These are phyloP conservation scores for Climacteris rufus DNA, from an alignment of 2,113 vertebrate genomes.

Conservation along the genomic window DNA sequence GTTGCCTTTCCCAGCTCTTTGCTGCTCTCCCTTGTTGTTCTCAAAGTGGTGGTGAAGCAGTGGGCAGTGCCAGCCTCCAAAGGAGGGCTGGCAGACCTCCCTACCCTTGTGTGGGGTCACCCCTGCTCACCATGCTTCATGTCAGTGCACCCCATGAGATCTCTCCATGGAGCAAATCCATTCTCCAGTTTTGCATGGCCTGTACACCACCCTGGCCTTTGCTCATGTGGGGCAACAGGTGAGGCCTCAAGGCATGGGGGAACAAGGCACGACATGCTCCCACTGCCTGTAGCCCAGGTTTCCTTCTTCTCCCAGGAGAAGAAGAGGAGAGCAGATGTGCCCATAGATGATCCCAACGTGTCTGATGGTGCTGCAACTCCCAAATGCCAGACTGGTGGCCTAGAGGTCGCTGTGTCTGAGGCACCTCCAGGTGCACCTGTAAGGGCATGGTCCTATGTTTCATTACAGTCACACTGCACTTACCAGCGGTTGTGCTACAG, in stretches of 20 bases:
- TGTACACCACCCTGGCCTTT: not conserved
- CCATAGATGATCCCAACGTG: not conserved
- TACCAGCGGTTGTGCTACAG: not conserved
- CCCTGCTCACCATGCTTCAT: rapidly evolving
- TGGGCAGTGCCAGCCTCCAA: not conserved
- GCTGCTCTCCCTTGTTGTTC: not conserved
- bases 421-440: not conserved
- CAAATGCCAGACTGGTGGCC: not conserved
- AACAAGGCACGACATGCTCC: rapidly evolving
- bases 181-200: not conserved
- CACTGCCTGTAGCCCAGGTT: too few species aligned
- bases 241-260: not conserved
- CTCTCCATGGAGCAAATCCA: not conserved
- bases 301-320: not conserved
- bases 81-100: not conserved
- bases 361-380: not conserved
- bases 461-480: not conserved
- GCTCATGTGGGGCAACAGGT: rapidly evolving
- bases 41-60: rapidly evolving
- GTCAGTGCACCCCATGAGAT: not conserved
- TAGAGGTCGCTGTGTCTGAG: not conserved
- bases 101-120: rapidly evolving
- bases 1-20: not conserved
- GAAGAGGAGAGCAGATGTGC: not conserved
- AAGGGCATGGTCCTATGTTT: not conserved